Conservation (phyloP, 2,113 vertebrate genomes). For the Sigmodon hispidus region DNA sequence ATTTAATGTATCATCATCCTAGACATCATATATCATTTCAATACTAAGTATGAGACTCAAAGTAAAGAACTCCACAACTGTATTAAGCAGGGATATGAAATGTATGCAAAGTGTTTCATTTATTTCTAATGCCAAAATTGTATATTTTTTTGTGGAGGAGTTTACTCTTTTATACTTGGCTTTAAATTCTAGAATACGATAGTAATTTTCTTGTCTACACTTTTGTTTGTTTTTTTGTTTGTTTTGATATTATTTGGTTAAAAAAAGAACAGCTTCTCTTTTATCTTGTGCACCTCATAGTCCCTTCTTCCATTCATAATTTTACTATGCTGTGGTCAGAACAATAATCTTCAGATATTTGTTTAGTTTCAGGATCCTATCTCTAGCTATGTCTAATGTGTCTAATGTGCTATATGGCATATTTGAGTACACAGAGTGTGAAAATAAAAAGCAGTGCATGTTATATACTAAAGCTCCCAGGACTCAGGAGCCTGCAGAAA, state of each 20-base stretch:
- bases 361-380: background rate
- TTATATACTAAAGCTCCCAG: background rate
- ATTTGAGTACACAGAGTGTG: background rate
- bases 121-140: background rate
- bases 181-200: background rate
- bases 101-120: background rate
- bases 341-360: background rate
- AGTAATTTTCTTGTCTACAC: background rate
- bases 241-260: background rate
- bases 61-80: no score
- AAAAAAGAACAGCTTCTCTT: background rate
- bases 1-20: background rate
- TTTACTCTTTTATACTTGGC: background rate
- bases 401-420: background rate
- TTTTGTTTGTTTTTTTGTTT: background rate
- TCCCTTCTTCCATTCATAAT: background rate
- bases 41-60: background rate
- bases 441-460: background rate
- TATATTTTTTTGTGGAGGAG: background rate
- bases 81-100: background rate
- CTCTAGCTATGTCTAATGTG: background rate
- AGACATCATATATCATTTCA: background rate
- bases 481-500: background rate
- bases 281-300: background rate
- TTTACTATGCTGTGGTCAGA: background rate